Evolutionary conservation across 2,797 vertebrate species (phyloP).

Genomic region (Cynopterus sphinx): DNA sequence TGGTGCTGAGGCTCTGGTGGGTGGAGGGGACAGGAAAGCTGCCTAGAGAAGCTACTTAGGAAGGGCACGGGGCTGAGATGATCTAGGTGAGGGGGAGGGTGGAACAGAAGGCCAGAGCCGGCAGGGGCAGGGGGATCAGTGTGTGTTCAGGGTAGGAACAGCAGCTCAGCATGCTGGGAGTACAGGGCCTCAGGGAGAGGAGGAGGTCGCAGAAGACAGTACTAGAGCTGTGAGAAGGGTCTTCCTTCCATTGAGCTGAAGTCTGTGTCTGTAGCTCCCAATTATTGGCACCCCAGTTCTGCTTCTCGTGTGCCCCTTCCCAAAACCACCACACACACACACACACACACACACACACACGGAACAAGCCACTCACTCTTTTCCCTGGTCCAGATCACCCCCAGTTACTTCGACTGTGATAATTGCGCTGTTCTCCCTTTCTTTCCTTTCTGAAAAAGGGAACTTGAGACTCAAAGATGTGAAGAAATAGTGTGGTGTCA

Average conservation of each 20-base stretch:
- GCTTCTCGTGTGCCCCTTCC: neutral
- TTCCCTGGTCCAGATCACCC: neutral
- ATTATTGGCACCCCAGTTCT: neutral
- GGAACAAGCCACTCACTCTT: neutral
- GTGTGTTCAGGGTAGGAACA: no score
- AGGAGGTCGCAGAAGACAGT: neutral
- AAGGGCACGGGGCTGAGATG: neutral
- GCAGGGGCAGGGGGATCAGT: neutral
- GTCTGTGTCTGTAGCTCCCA: neutral
- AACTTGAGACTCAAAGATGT: neutral
- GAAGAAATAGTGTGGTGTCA: neutral
- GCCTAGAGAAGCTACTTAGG: neutral
- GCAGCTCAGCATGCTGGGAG: neutral
- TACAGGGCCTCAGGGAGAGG: neutral
- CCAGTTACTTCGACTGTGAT: neutral
- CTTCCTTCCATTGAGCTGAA: neutral
- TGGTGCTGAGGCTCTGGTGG: neutral
- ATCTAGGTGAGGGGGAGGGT: neutral
- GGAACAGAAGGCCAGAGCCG: neutral
- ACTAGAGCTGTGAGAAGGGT: no score
- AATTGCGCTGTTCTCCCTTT: neutral
- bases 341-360: rapidly evolving
- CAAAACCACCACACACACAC: neutral
- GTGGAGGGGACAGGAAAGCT: neutral
- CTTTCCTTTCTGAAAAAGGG: neutral